A percentile compares a stretch with the other conserved stretches of the same genome.
These are phyloP conservation scores for Magallana gigas DNA, from an alignment of 1,140 invertebrate genomes.

Conservation along the genomic window DNA sequence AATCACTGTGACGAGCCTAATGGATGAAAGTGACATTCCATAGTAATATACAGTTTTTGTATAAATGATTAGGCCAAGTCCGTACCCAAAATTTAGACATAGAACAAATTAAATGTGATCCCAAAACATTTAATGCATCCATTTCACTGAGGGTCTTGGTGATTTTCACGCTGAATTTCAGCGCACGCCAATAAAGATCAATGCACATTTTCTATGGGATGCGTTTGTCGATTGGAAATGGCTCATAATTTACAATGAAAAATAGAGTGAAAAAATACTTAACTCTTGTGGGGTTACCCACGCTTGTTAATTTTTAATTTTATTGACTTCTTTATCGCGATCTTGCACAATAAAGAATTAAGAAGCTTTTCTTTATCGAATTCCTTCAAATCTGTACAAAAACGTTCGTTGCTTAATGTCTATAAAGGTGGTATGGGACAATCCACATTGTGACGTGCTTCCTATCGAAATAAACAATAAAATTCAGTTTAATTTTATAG, in stretches of 20 bases:
- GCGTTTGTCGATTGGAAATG: not conserved
- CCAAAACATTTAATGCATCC: not conserved
- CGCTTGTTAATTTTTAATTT: no score
- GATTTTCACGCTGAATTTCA: constrained; percentile 10
- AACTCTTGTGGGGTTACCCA: not conserved
- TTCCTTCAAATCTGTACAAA: no score
- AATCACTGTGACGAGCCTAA: not conserved
- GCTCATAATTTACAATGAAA: not conserved
- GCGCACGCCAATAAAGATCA: not conserved
- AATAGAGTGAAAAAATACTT: not conserved
- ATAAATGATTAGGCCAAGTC: not conserved
- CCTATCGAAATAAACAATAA: no score
- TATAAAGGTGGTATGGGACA: no score
- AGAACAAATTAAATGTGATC: not conserved
- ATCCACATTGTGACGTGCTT: no score
- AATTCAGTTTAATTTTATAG: no score
- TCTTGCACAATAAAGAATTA: no score
- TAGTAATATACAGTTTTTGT: constrained; percentile 20
- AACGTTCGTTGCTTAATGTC: no score
- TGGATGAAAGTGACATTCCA: constrained; percentile 9
- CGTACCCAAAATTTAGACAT: not conserved
- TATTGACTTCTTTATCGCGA: no score
- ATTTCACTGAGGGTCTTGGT: not conserved
- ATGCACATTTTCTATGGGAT: not conserved
- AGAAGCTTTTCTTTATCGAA: no score